phyloP scores from a whole-genome alignment of 1,140 invertebrate species.

The Drosophila orena region DNA sequence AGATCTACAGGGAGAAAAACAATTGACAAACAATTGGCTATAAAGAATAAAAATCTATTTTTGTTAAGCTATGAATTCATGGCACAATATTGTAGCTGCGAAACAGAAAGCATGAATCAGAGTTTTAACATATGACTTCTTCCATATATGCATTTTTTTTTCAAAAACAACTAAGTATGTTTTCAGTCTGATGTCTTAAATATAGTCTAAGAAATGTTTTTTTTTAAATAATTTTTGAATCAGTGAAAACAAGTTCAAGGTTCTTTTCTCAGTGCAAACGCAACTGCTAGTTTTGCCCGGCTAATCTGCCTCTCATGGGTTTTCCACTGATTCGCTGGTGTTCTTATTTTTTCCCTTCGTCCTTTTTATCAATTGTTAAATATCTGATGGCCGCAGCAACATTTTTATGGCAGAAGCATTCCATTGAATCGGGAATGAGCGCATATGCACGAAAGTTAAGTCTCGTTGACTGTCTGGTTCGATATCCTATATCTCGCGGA shows the following conservation, averaged over 20 bases:
- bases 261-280: slow-evolving; percentile 18
- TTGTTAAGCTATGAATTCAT: too few species aligned
- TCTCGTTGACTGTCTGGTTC: slow-evolving; percentile 20
- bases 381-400: slow-evolving; percentile 73
- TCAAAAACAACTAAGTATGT: too few species aligned
- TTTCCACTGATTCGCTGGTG: slow-evolving; percentile 61
- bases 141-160: too few species aligned
- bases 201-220: too few species aligned
- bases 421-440: slow-evolving; percentile 73
- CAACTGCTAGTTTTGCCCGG: slow-evolving; percentile 20
- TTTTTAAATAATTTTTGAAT: too few species aligned
- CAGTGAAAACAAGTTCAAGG: too few species aligned
- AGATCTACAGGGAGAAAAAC: slow-evolving; percentile 19
- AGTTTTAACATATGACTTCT: too few species aligned
- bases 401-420: slow-evolving; percentile 70
- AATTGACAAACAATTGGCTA: too few species aligned
- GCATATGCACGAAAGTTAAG: slow-evolving; percentile 66
- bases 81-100: too few species aligned
- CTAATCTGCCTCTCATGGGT: slow-evolving; percentile 78
- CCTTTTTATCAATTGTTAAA: slow-evolving; percentile 74
- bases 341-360: slow-evolving; percentile 23
- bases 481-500: slow-evolving; percentile 53
- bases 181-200: too few species aligned
- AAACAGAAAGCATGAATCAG: too few species aligned
- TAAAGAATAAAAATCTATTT: too few species aligned